Percentiles rank a stretch among this genome's conserved stretches.
Evolutionary conservation across 2,888 invertebrate species (phyloP).

Genomic region (Drosophila mimetica): DNA sequence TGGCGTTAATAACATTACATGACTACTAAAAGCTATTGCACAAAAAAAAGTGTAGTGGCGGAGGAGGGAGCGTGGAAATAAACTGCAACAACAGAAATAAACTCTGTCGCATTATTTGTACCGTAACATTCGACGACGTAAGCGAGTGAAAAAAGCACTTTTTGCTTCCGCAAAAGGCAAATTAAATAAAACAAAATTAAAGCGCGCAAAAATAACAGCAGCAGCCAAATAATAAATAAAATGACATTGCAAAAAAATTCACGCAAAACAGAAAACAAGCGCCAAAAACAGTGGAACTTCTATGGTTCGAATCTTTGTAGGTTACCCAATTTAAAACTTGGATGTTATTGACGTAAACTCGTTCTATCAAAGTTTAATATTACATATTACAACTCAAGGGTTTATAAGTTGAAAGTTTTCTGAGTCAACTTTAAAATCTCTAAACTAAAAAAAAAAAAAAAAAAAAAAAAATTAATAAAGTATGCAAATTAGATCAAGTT

Average conservation of each 20-base stretch:
- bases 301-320: not conserved
- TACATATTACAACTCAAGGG: too few relatives aligned
- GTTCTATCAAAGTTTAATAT: too few relatives aligned
- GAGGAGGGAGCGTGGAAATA: not conserved
- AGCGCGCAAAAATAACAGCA: constrained; percentile 38
- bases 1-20: constrained; percentile 74
- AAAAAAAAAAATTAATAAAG: too few relatives aligned
- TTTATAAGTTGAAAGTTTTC: too few relatives aligned
- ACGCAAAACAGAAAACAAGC: constrained; percentile 1
- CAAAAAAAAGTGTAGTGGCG: constrained; percentile 11
- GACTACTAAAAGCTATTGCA: constrained; percentile 65
- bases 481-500: too few relatives aligned
- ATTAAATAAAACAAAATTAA: constrained; percentile 59
- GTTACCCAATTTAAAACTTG: not conserved
- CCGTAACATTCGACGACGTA: constrained; percentile 33
- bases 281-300: not conserved
- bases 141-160: constrained; percentile 37
- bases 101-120: constrained; percentile 47
- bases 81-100: constrained; percentile 20
- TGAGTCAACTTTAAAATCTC: too few relatives aligned
- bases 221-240: constrained; percentile 45
- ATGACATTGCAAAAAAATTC: constrained; percentile 62
- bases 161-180: constrained; percentile 70
- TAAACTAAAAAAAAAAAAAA: too few relatives aligned
- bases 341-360: too few relatives aligned